These are phyloP conservation scores for Listronotus bonariensis DNA, from an alignment of 1,140 invertebrate species.

Conservation along the genomic window DNA sequence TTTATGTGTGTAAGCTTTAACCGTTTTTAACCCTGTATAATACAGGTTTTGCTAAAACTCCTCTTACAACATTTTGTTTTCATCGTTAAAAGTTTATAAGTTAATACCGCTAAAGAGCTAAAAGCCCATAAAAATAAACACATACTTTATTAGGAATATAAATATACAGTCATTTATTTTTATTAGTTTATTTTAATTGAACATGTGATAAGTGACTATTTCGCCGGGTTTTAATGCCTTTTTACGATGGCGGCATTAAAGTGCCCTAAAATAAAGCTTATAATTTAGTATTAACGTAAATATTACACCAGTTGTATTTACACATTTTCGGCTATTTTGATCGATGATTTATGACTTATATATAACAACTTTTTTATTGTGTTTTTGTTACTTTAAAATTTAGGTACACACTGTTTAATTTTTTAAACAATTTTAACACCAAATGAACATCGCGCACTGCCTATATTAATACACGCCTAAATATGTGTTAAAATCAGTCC, in stretches of 20 bases:
- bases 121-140: slow-evolving; percentile 38
- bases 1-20: too few relatives aligned
- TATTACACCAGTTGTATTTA: too few relatives aligned
- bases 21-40: too few relatives aligned
- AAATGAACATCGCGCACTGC: too few relatives aligned
- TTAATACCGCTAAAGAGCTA: slow-evolving; percentile 37
- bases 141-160: slow-evolving; percentile 38
- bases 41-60: slow-evolving; percentile 10
- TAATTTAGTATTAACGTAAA: slow-evolving; percentile 2
- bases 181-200: slow-evolving; percentile 39
- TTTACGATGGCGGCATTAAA: slow-evolving; percentile 25
- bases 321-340: too few relatives aligned
- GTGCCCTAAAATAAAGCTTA: slow-evolving; percentile 11
- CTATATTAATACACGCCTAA: too few relatives aligned
- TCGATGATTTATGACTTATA: too few relatives aligned
- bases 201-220: slow-evolving; percentile 35
- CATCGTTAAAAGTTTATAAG: slow-evolving; percentile 34
- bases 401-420: too few relatives aligned
- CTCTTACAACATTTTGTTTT: slow-evolving; percentile 14
- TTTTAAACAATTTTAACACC: too few relatives aligned
- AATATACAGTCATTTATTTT: slow-evolving; percentile 33
- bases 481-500: too few relatives aligned
- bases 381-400: too few relatives aligned
- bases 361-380: too few relatives aligned
- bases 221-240: slow-evolving; percentile 28